Conservation (phyloP, 2,888 invertebrate species). For the Drosophila emarginata region DNA sequence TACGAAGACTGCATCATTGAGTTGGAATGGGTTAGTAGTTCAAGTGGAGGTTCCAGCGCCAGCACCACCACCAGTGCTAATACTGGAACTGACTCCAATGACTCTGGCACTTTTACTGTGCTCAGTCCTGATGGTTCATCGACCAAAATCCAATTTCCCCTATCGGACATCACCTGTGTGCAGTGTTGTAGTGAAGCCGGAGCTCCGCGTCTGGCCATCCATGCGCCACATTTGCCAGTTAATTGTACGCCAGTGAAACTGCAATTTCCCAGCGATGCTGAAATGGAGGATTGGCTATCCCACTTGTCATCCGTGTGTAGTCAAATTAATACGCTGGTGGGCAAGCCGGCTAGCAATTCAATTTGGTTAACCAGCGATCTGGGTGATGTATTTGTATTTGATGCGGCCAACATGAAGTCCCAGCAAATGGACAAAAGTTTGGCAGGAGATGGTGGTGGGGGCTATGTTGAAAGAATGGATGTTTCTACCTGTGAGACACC, state of each 20-base stretch:
- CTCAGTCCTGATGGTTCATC: slow-evolving; percentile 90
- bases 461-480: slow-evolving; percentile 87
- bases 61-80: slow-evolving; percentile 75
- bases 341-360: slow-evolving; percentile 88
- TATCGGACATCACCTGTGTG: slow-evolving; percentile 90
- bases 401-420: slow-evolving; percentile 86
- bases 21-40: slow-evolving; percentile 90
- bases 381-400: slow-evolving; percentile 92
- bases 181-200: slow-evolving; percentile 91
- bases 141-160: slow-evolving; percentile 88
- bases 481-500: slow-evolving; percentile 87
- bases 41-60: slow-evolving; percentile 16
- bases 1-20: slow-evolving; percentile 91
- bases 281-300: slow-evolving; percentile 94
- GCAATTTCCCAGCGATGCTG: slow-evolving; percentile 91
- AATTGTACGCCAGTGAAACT: slow-evolving; percentile 86
- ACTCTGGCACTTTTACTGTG: slow-evolving; percentile 88
- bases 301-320: slow-evolving; percentile 90
- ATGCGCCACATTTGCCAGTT: slow-evolving; percentile 85
- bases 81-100: slow-evolving; percentile 84
- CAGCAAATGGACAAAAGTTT: slow-evolving; percentile 81
- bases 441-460: slow-evolving; percentile 58
- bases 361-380: slow-evolving; percentile 90
- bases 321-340: slow-evolving; percentile 88
- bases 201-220: slow-evolving; percentile 89